These are phyloP conservation scores for Sarcophaga rosellei DNA, from an alignment of 2,888 invertebrate species.

Conservation along the genomic window DNA sequence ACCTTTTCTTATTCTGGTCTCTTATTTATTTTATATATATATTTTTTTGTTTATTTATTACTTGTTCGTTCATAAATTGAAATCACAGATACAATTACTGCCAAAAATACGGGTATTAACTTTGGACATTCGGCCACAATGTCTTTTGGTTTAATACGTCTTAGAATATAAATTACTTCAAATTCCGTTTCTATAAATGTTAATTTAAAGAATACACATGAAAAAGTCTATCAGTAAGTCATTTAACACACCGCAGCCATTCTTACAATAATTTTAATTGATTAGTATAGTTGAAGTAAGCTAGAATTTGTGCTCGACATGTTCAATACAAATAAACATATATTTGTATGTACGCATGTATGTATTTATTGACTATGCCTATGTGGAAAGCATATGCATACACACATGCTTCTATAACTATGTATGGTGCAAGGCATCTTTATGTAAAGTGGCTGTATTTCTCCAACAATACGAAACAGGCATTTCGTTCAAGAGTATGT, in stretches of 20 bases:
- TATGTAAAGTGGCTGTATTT: too few species aligned
- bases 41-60: slow-evolving; percentile 43
- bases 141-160: not conserved
- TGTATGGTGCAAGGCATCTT: too few species aligned
- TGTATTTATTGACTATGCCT: not conserved
- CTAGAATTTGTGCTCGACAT: not conserved
- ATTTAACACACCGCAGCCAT: not conserved
- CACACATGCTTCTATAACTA: too few species aligned
- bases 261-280: not conserved
- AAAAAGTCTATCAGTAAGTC: not conserved
- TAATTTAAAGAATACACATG: not conserved
- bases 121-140: slow-evolving; percentile 4
- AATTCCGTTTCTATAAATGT: not conserved
- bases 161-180: not conserved
- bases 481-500: too few species aligned
- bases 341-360: not conserved
- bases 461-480: too few species aligned
- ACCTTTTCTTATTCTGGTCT: slow-evolving; percentile 49
- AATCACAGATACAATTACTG: slow-evolving; percentile 14
- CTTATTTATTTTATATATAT: slow-evolving; percentile 1
- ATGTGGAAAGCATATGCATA: too few species aligned
- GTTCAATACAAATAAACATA: not conserved
- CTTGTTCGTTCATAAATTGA: slow-evolving; percentile 29
- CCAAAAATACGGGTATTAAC: slow-evolving; percentile 19
- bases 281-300: slow-evolving; percentile 1